Conservation (phyloP, 1,140 invertebrate species). For the Brachionus plicatilis region DNA sequence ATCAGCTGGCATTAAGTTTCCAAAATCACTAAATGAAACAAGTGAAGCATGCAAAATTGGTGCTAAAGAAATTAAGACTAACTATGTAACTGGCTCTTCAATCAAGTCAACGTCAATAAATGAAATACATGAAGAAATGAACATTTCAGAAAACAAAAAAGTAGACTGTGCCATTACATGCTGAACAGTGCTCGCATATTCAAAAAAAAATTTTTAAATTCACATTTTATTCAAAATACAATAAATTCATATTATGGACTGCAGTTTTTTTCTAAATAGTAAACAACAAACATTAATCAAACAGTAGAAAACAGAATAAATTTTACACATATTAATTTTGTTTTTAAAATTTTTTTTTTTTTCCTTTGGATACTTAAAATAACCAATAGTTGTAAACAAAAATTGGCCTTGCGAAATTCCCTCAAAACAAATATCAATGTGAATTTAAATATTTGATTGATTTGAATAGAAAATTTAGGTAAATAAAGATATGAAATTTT, state of each 20-base stretch:
- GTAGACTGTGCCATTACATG: constrained; percentile 2
- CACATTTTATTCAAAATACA: neutral
- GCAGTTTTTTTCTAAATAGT: too few species aligned
- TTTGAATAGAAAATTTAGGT: too few species aligned
- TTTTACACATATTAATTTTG: too few species aligned
- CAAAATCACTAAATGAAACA: constrained; percentile 45
- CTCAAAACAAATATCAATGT: too few species aligned
- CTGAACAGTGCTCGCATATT: neutral
- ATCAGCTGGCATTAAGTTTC: constrained; percentile 52
- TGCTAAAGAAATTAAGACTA: neutral
- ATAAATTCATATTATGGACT: neutral
- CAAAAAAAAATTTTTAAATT: neutral
- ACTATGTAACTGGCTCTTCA: neutral
- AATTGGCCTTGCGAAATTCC: too few species aligned
- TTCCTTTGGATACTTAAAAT: too few species aligned
- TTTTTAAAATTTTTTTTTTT: too few species aligned
- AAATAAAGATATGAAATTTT: too few species aligned
- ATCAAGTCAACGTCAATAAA: neutral
- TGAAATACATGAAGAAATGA: neutral
- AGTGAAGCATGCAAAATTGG: neutral
- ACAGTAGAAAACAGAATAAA: too few species aligned
- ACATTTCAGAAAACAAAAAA: neutral
- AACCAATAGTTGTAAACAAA: too few species aligned
- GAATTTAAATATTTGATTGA: too few species aligned
- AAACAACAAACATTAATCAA: too few species aligned